Evolutionary conservation across 2,113 vertebrate genomes (phyloP).

Genomic region (Polypterus bichir): DNA sequence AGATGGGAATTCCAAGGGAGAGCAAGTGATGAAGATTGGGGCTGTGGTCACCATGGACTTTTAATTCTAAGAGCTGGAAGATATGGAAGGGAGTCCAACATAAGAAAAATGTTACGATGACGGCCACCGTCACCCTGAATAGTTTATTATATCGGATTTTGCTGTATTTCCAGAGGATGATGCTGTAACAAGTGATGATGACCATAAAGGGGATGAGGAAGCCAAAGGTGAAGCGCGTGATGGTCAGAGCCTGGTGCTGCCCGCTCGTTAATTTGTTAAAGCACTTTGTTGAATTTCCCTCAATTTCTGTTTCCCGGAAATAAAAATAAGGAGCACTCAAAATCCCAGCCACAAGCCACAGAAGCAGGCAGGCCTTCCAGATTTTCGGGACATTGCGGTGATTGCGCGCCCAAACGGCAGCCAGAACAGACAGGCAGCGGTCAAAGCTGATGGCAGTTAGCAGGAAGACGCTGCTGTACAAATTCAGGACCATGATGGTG

Average conservation of each 20-base stretch:
- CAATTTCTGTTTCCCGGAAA: rapidly evolving
- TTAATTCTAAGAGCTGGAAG: not conserved
- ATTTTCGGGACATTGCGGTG: conserved; percentile 32
- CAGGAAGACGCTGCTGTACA: conserved; percentile 46
- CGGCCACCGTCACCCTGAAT: conserved; percentile 14
- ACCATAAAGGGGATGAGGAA: conserved; percentile 17
- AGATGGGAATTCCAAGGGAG: conserved; percentile 15
- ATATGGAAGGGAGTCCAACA: conserved; percentile 19
- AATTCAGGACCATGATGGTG: conserved; percentile 23
- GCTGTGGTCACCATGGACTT: not conserved
- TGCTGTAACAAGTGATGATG: conserved; percentile 16
- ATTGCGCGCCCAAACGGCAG: conserved; percentile 48
- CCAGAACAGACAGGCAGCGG: conserved; percentile 36
- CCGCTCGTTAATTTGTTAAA: rapidly evolving
- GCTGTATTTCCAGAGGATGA: conserved; percentile 1
- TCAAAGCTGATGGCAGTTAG: conserved; percentile 48
- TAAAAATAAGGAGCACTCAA: conserved; percentile 26
- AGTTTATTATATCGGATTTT: conserved; percentile 3
- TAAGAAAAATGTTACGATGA: conserved; percentile 16
- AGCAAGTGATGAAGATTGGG: not conserved
- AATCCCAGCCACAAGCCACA: conserved; percentile 31
- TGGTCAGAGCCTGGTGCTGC: conserved; percentile 4
- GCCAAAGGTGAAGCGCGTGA: conserved; percentile 9
- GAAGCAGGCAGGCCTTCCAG: not conserved
- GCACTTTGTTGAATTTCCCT: rapidly evolving